A percentile compares a stretch with the other conserved stretches of the same genome.
These are phyloP conservation scores for Xiphias gladius DNA, from an alignment of 2,113 vertebrate genomes.

Conservation along the genomic window DNA sequence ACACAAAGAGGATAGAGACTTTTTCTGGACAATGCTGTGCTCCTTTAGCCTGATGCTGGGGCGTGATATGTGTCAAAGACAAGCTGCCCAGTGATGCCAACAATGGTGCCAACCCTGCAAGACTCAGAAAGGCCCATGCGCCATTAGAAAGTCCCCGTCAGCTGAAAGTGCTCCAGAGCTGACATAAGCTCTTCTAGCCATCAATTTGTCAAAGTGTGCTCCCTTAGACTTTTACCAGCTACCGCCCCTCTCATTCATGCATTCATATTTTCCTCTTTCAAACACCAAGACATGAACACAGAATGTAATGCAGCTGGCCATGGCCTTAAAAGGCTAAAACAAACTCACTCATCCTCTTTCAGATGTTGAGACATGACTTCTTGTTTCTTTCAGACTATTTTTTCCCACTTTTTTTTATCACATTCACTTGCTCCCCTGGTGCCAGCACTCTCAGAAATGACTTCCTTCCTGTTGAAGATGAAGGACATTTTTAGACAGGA, in stretches of 20 bases:
- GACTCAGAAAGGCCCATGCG: constrained; percentile 28
- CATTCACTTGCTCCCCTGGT: constrained; percentile 74
- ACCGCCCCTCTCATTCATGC: constrained; percentile 40
- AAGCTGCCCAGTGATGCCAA: constrained; percentile 26
- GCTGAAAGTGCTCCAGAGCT: constrained; percentile 62
- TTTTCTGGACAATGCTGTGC: constrained; percentile 25
- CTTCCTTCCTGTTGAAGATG: constrained; percentile 85
- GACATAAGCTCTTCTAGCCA: constrained; percentile 71
- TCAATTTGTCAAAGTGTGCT: constrained; percentile 64
- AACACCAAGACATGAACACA: constrained; percentile 37
- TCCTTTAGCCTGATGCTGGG: background rate
- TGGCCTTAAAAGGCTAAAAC: constrained; percentile 82
- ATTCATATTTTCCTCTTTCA: constrained; percentile 61
- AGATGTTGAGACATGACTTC: constrained; percentile 57
- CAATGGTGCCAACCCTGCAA: constrained; percentile 40
- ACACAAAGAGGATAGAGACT: background rate
- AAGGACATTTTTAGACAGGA: constrained; percentile 82
- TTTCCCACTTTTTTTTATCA: constrained; percentile 77
- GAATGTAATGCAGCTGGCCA: constrained; percentile 24
- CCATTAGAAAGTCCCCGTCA: constrained; percentile 65
- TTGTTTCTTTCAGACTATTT: constrained; percentile 63
- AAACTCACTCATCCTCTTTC: constrained; percentile 65
- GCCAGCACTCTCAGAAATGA: constrained; percentile 79
- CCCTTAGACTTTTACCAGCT: constrained; percentile 47
- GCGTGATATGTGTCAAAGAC: constrained; percentile 32